Evolutionary conservation across 2,888 invertebrate genomes (phyloP).

Genomic region (Lithosia quadra): DNA sequence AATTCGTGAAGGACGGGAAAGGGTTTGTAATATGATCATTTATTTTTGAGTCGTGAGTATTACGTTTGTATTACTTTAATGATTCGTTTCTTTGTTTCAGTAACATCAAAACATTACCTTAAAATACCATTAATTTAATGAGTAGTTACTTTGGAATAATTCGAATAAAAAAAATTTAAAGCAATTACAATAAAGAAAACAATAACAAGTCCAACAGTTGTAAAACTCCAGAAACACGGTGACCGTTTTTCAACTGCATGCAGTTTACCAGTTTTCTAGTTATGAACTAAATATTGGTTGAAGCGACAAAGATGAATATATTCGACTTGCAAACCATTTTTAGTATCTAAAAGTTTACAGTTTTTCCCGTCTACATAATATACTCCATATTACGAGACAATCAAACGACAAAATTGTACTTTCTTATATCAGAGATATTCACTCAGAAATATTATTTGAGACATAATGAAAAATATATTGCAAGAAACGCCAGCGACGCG

Average conservation of each 20-base stretch:
- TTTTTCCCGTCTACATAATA: background rate
- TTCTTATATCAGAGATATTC: slow-evolving; percentile 10
- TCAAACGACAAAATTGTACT: slow-evolving; percentile 6
- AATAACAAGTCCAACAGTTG: too few species aligned
- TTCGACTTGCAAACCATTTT: background rate
- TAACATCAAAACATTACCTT: background rate
- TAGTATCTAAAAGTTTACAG: background rate
- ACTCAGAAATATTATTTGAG: slow-evolving; percentile 10
- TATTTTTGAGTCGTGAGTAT: background rate
- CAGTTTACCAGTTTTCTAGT: background rate
- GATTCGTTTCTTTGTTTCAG: background rate
- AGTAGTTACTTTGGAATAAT: background rate
- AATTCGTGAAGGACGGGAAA: slow-evolving; percentile 1
- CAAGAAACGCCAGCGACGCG: slow-evolving; percentile 9
- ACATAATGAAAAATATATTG: slow-evolving; percentile 26
- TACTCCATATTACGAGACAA: slow-evolving; percentile 1
- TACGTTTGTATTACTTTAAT: background rate
- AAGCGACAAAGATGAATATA: too few species aligned
- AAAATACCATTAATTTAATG: too few species aligned
- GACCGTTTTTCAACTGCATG: background rate
- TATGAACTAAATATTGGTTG: too few species aligned
- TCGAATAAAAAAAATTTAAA: too few species aligned
- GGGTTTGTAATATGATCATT: background rate
- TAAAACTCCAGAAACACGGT: too few species aligned
- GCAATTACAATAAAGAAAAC: too few species aligned